These are phyloP conservation scores for Esox lucius DNA, from an alignment of 2,797 vertebrate genomes.

Conservation along the genomic window DNA sequence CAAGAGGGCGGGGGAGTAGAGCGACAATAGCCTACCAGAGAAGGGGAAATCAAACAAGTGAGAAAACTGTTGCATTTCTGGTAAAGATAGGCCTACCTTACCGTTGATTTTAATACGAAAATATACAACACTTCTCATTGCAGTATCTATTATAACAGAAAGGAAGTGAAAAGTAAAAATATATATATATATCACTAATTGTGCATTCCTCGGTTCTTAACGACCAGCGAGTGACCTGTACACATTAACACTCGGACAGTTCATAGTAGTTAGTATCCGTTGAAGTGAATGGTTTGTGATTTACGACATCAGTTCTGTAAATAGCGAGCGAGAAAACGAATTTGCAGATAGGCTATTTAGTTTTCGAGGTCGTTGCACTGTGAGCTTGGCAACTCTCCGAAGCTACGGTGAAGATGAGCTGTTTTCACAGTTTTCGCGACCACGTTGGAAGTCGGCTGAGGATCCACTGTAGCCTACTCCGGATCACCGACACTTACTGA, in stretches of 20 bases:
- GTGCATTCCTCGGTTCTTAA: neutral
- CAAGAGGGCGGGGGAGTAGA: conserved; percentile 26
- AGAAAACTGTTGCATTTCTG: conserved; percentile 75
- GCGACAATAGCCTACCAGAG: conserved; percentile 49
- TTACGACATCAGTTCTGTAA: neutral
- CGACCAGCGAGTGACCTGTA: neutral
- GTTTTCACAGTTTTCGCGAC: neutral
- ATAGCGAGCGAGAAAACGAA: neutral
- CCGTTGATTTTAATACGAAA: conserved; percentile 39
- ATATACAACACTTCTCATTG: conserved; percentile 30
- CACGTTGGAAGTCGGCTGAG: conserved; percentile 15
- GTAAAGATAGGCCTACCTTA: conserved; percentile 40
- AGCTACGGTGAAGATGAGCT: conserved; percentile 5
- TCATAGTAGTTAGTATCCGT: neutral
- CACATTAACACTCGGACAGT: neutral
- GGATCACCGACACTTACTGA: neutral
- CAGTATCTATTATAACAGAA: conserved; percentile 9
- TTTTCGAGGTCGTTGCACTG: neutral
- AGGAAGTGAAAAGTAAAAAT: neutral
- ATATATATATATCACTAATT: neutral
- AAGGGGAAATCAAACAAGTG: conserved; percentile 76
- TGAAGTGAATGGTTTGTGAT: neutral
- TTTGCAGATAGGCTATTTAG: neutral
- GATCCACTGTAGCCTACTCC: conserved; percentile 32
- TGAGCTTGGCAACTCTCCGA: conserved; percentile 6